Base-by-base conservation (phyloP, 2,888 invertebrate genomes). In the Pandemis corylana region DNA sequence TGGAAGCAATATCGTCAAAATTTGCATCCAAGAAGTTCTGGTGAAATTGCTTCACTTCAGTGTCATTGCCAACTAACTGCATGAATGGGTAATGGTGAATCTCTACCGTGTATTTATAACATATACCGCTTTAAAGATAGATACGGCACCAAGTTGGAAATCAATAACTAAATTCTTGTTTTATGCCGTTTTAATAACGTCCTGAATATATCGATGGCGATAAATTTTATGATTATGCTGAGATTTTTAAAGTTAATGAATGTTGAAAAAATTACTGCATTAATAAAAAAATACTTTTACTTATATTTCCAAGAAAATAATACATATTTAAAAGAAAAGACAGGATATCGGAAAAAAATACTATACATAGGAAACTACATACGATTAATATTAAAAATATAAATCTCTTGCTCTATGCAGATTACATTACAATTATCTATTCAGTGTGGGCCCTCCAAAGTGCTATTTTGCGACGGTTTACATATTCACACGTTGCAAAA, bases 341-440 rank as follows among this genome's bases (percentile, higher is more conserved):
- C 28, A 67, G 68, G 56, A 15, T 59, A 56, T 65, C 70, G 53
- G 56, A 44, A 61, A 64, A 68, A 53, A 69, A 74, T 4, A 62
- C 53, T 46, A 68, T 63, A 63, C 53, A 72, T 51, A 68, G 59
- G 36, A 53, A 56, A 72, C 36, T 51, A 63, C 62, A 72, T 36
- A 67, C 15, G 51, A 68, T 63, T 20, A 53, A 36, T 64, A 68
- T 72, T 62, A 72, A 72, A 72, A 72, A 67, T 67, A 72, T 61
- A 71, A 72, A 72, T 72, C 59, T 36, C 66, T 72, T 66, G 66
- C 42, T 65, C 51, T 67, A 68, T 62, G 62, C 51, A 62, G 28
- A 36, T 71, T 49, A 62, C 46, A n/a, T 65, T 28, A 66, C 28
- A 53, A 41, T 73, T 64, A 68, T 68, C 59, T 51, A 65, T 74